phyloP scores from a whole-genome alignment of 2,888 invertebrate genomes.

The Agonopterix arenella region DNA sequence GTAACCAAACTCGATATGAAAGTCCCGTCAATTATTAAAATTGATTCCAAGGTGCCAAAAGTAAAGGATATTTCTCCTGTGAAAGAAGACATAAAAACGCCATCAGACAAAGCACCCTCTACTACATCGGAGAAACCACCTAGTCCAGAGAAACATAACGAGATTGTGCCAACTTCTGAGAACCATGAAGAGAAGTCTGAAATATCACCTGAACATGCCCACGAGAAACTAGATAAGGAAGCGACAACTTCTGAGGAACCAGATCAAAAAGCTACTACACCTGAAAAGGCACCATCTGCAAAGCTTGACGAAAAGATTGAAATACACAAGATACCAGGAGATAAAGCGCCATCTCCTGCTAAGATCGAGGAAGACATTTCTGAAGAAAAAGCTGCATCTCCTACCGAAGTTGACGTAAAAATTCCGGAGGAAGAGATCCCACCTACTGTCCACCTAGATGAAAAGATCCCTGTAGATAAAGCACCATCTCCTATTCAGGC shows the following conservation, averaged over 20 bases:
- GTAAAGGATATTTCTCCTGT: not conserved
- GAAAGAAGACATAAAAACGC: constrained; percentile 2
- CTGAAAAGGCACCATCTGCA: not conserved
- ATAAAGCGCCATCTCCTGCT: constrained; percentile 4
- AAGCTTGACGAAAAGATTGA: constrained; percentile 1
- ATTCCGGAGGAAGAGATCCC: constrained; percentile 7
- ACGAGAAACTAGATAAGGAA: constrained; percentile 9
- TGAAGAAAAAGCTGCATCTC: not conserved
- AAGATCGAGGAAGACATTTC: constrained; percentile 3
- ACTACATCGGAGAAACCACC: not conserved
- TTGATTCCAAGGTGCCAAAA: too few species aligned
- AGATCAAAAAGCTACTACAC: not conserved
- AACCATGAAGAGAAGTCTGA: constrained; percentile 6
- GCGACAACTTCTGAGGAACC: not conserved
- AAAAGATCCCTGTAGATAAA: constrained; percentile 6
- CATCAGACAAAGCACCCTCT: constrained; percentile 8
- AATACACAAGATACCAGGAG: constrained; percentile 3
- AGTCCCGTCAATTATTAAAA: too few species aligned
- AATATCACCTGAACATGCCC: constrained; percentile 5
- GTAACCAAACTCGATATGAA: not conserved
- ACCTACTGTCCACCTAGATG: constrained; percentile 6
- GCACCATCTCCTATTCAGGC: not conserved
- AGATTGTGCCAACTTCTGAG: constrained; percentile 1
- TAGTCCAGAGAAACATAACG: constrained; percentile 7
- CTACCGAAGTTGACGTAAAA: not conserved